Base-by-base conservation (phyloP, 2,113 vertebrate genomes). In the Lathamus discolor region DNA sequence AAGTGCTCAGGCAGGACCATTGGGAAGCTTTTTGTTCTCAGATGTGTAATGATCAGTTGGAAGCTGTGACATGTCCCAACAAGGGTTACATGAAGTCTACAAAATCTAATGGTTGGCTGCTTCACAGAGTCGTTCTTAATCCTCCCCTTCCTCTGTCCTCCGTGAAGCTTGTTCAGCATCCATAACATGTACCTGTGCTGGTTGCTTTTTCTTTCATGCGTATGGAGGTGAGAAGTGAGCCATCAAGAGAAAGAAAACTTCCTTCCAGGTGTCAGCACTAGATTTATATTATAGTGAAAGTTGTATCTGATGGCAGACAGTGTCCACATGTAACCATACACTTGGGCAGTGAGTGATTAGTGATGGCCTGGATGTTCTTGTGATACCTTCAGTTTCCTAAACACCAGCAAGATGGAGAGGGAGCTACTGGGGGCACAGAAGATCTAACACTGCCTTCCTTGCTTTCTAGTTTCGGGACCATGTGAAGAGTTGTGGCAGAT, bases 401-500 rank as follows among this genome's bases (percentile, higher is more conserved):
- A 23, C 4, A 7, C 63, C 64, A 59, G 33, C 1, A 8, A 46
- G 83, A 12, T 81, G 64, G 64, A 25, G n/a, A n/a, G 54, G 83
- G 55, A 77, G 39, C 52, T 64, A 6, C 43, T 41, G 54, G 35
- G 55, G n/a, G 33, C 9, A 3, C 6, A 0, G 10, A 3, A 55
- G 22, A 44, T 73, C 51, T 96, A 33, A 92, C 37, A 0, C 16
- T 86, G 37, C 22, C 19, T 81, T 37, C 17, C 24, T 75, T 28
- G n/a, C 74, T 87, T 88, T 95, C 83, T 44, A 99, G 99, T 99
- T 99, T 52, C 98, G 93, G 79, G 99, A 99, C 41, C 99, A 99
- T 4, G 92, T 97, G 79, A 98, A 97, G 93, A 95, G 93, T 0
- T 99, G 99, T 13, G 97, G 97, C 76, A 98, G 98, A 91, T 98